Conservation (phyloP, 2,113 vertebrate species). For the Andinoacara biseriatus region DNA sequence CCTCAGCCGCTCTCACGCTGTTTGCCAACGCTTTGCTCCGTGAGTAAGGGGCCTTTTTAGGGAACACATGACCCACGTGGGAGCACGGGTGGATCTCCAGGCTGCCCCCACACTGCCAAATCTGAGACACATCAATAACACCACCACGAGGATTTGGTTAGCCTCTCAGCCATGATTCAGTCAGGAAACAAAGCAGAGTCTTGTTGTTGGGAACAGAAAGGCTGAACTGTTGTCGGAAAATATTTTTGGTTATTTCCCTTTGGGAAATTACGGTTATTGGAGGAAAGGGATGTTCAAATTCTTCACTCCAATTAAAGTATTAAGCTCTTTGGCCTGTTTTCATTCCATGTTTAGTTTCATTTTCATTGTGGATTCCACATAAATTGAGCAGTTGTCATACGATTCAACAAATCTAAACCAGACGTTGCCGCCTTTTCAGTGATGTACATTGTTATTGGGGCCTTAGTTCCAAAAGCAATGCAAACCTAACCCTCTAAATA, state of each 20-base stretch:
- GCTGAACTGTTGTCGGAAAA: constrained; percentile 7
- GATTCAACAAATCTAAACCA: constrained; percentile 38
- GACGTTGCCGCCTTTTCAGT: neutral
- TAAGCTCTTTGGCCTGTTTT: neutral
- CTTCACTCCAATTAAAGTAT: constrained; percentile 37
- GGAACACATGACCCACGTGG: constrained; percentile 97
- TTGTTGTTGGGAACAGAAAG: constrained; percentile 31
- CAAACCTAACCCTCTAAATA: neutral
- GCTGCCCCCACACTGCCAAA: constrained; percentile 94
- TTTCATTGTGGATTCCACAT: constrained; percentile 11
- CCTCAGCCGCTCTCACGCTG: constrained; percentile 93
- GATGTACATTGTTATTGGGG: neutral
- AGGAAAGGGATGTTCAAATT: constrained; percentile 27
- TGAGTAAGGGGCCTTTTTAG: constrained; percentile 94
- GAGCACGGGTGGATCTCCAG: constrained; percentile 97
- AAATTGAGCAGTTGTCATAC: constrained; percentile 7
- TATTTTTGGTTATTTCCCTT: constrained; percentile 8
- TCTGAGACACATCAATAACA: constrained; percentile 66
- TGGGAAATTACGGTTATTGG: constrained; percentile 13
- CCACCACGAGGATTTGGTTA: constrained; percentile 38
- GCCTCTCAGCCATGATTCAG: constrained; percentile 24
- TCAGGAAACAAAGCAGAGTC: constrained; percentile 26
- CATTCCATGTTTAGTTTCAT: constrained; percentile 1
- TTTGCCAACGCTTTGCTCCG: constrained; percentile 95
- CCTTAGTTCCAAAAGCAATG: constrained; percentile 1